Base-by-base conservation (phyloP, 2,797 vertebrate genomes). In the Xiphophorus birchmanni region DNA sequence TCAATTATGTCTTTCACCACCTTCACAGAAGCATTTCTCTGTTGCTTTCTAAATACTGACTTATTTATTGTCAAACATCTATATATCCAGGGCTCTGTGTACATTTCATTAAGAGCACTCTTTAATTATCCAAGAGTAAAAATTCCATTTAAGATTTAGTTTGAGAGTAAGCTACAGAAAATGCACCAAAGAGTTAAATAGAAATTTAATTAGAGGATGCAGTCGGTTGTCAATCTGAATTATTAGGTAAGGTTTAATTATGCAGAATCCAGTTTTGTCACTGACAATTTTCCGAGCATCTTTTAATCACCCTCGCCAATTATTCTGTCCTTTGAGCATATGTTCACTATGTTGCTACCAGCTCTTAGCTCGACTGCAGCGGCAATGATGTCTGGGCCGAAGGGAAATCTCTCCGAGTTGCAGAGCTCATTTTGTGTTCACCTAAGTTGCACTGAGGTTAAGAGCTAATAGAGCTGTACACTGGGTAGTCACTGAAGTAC, bases 391-490 rank as follows among this genome's bases (percentile, higher is more conserved):
- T 80, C 77, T 26, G 77, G 84, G 79, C 92, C 84, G 1, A 18
- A 82, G 92, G 89, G 92, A 94, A 92, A 93, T 92, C 85, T 90
- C 78, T 90, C 82, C 4, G 75, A 89, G 82, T 91, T 86, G 76
- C 84, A 82, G 82, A 80, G 74, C 84, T 93, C 86, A 88, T 83
- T 91, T 82, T 76, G 76, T 80, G 82, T 90, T 91, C 89, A 90
- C 91, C 89, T 88, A 85, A 77, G 77, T 77, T 86, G 83, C 82
- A 83, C 77, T 45, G 81, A 84, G 85, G 89, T 91, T 92, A 94
- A 93, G 84, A 88, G 90, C 86, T 90, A 87, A 90, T 84, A 87
- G 81, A 89, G 77, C 76, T 58, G 17, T 84, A 86, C 84, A 90
- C 32, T 54, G 81, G 86, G 83, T 56, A 72, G 87, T 42, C 84